Evolutionary conservation across 2,797 vertebrate genomes (phyloP), one percentile per base, ranked within the genome.

Genomic region (Acipenser ruthenus): DNA sequence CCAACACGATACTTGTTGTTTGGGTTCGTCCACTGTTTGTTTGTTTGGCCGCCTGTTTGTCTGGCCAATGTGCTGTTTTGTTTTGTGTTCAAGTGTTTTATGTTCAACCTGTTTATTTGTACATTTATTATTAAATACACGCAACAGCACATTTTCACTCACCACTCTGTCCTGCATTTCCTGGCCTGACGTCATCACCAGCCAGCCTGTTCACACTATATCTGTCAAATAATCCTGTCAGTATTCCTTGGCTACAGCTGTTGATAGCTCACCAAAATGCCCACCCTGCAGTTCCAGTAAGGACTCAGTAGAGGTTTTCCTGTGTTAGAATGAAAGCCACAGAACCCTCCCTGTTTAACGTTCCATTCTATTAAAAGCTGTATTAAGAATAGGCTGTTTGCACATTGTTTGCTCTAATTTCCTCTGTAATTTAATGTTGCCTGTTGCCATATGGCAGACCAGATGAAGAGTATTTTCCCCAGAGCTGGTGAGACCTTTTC

Each of bases 211-310:
- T 18, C 15, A 18, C 15, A 18, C 15, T 18, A 18, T 37, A 23
- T 23, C 18, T 62, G 13, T 23, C n/a, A 18, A 62, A 62, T 62
- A 18, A 18, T 37, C 7, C 53, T 48, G 18, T 10, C 60, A 62
- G 18, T 62, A 23, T 62, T 55, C 7, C 18, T 37, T 62, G 60
- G 60, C 60, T 10, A 60, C 15, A 62, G 60, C 60, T 15, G 18
- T 15, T 23, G 37, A 23, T 69, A 70, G 67, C 63, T 56, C 65
- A 69, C 59, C 65, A 59, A 63, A 59, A 56, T 50, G 60, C 77
- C 76, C 70, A 61, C 83, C 79, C 79, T 76, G 74, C 68, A 80
- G 50, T 89, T 90, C 84, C 89, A 89, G 85, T 87, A 90, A 91
- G 68, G 77, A 75, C 76, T 77, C 75, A 75, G 66, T 75, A 70